phyloP scores from a whole-genome alignment of 2,888 invertebrate species.

The Caenorhabditis angaria region DNA sequence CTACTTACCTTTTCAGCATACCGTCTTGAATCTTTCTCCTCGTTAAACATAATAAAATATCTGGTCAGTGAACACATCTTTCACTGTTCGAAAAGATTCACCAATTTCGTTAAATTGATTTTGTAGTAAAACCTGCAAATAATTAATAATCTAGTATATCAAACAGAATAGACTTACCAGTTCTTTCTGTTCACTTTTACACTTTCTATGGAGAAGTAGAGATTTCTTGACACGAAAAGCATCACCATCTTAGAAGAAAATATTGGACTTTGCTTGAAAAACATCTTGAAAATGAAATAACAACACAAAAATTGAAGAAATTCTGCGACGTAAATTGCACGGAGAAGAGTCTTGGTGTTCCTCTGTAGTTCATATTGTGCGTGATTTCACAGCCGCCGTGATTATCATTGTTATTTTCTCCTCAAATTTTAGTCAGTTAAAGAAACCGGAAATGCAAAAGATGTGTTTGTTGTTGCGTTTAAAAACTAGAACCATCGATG shows the following conservation, averaged over 20 bases:
- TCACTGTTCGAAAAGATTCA: no score
- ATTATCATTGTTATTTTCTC: constrained; percentile 24
- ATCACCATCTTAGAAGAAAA: constrained; percentile 22
- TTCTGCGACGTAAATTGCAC: constrained; percentile 19
- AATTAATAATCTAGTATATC: constrained; percentile 11
- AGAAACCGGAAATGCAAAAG: constrained; percentile 12
- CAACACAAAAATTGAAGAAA: constrained; percentile 25
- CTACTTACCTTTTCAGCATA: no score
- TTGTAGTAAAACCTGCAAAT: constrained; percentile 15
- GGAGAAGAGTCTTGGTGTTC: constrained; percentile 13
- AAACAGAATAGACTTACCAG: constrained; percentile 13
- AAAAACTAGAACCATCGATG: constrained; percentile 18
- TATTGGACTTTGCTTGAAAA: constrained; percentile 24
- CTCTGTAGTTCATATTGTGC: constrained; percentile 18
- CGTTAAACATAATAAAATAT: no score
- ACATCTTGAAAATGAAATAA: constrained; percentile 24
- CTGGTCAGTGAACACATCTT: no score
- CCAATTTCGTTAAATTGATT: no score
- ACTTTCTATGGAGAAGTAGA: constrained; percentile 25
- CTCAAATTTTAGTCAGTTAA: constrained; percentile 20
- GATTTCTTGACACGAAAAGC: constrained; percentile 28
- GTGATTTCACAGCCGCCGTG: constrained; percentile 11
- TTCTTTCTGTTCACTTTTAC: constrained; percentile 21
- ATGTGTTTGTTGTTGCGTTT: no score
- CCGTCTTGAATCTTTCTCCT: no score